Conservation (phyloP, 1,140 invertebrate genomes). For the Wiebesia pumilae region DNA sequence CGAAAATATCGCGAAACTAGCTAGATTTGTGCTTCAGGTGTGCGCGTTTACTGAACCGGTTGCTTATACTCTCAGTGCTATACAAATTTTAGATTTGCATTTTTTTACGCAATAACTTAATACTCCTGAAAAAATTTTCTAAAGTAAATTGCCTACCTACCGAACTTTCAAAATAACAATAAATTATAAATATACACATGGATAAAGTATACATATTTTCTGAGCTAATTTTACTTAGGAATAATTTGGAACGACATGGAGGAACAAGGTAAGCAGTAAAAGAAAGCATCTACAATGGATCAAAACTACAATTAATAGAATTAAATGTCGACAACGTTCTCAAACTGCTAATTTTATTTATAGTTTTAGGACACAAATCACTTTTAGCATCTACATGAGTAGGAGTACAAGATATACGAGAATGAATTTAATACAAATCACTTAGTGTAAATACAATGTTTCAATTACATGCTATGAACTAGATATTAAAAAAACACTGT, state of each 20-base stretch:
- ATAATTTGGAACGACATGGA: neutral
- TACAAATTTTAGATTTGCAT: constrained; percentile 61
- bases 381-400: constrained; percentile 76
- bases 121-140: neutral
- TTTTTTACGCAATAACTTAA: constrained; percentile 58
- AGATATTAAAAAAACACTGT: constrained; percentile 77
- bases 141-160: neutral
- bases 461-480: constrained; percentile 75
- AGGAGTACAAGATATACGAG: constrained; percentile 75
- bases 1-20: constrained; percentile 60
- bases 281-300: neutral
- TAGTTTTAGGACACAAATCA: constrained; percentile 76
- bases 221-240: neutral
- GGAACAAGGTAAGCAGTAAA: neutral
- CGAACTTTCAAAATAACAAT: too few relatives aligned
- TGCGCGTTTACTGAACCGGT: constrained; percentile 61
- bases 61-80: constrained; percentile 65
- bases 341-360: constrained; percentile 76
- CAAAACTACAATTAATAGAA: neutral
- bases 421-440: constrained; percentile 76
- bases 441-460: constrained; percentile 75
- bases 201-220: too few relatives aligned
- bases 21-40: constrained; percentile 59
- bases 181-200: too few relatives aligned
- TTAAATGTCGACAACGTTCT: constrained; percentile 59